These are phyloP conservation scores for Delphinapterus leucas DNA, from an alignment of 2,113 vertebrate genomes.

Conservation along the genomic window DNA sequence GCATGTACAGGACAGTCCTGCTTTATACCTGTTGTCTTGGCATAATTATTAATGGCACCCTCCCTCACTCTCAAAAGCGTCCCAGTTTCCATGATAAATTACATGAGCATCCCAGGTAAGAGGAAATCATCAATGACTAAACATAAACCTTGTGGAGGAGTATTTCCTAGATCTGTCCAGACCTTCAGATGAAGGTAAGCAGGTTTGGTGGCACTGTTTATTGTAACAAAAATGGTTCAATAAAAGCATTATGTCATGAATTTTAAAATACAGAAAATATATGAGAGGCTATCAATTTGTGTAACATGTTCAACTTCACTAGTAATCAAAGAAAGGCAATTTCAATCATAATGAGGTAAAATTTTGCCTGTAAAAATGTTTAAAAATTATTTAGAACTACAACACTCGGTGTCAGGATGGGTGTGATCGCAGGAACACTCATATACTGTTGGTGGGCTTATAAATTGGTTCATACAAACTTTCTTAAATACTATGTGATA, in stretches of 20 bases:
- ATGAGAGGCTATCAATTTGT: neutral
- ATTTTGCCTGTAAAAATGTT: constrained; percentile 19
- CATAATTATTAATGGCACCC: neutral
- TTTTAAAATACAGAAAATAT: neutral
- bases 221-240: neutral
- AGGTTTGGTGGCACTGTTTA: neutral
- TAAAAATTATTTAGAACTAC: constrained; percentile 25
- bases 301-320: neutral
- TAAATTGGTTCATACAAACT: neutral
- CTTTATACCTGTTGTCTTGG: neutral
- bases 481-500: neutral
- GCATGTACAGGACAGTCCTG: neutral
- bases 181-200: neutral
- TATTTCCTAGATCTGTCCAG: neutral
- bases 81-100: neutral
- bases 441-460: neutral
- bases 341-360: neutral
- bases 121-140: neutral
- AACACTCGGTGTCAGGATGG: neutral
- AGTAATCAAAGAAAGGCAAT: neutral
- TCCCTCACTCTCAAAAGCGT: neutral
- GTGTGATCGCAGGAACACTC: neutral
- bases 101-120: neutral
- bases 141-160: neutral
- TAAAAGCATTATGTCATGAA: neutral